Conservation (phyloP, 2,113 vertebrate genomes). For the Xyrauchen texanus region DNA sequence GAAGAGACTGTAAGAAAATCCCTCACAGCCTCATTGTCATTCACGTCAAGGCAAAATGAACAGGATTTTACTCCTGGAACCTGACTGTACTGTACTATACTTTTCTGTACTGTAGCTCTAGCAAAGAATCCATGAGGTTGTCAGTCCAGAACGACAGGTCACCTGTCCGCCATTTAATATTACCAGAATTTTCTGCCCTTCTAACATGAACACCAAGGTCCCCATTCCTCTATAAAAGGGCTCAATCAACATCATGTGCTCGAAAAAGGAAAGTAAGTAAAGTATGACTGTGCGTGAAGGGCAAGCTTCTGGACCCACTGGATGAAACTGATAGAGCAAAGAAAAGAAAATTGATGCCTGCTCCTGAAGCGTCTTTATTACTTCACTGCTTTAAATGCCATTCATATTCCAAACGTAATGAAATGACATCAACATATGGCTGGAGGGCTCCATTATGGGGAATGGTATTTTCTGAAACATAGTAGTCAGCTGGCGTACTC, state of each 20-base stretch:
- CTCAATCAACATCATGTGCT: too few species aligned
- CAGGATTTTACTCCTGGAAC: too few species aligned
- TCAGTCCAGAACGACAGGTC: too few species aligned
- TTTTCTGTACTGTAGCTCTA: too few species aligned
- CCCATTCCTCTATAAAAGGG: too few species aligned
- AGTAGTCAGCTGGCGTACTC: neutral
- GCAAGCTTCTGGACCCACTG: neutral
- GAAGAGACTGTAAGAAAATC: too few species aligned
- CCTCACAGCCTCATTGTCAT: too few species aligned
- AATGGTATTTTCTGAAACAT: slow-evolving; percentile 16
- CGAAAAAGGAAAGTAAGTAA: slow-evolving; percentile 1
- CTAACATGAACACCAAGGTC: neutral
- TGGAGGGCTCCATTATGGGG: neutral
- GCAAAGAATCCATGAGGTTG: too few species aligned
- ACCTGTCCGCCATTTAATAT: neutral
- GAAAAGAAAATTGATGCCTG: neutral
- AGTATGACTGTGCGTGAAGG: slow-evolving; percentile 14
- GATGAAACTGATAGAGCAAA: slow-evolving; percentile 15
- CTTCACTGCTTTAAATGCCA: slow-evolving; percentile 1
- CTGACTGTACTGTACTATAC: too few species aligned
- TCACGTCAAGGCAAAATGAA: too few species aligned
- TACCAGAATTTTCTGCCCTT: neutral
- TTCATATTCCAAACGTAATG: slow-evolving; percentile 24
- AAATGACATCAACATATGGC: slow-evolving; percentile 26
- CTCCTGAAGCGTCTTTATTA: neutral